These are phyloP conservation scores for Xenus cinereus DNA, from an alignment of 2,113 vertebrate genomes.

Conservation along the genomic window DNA sequence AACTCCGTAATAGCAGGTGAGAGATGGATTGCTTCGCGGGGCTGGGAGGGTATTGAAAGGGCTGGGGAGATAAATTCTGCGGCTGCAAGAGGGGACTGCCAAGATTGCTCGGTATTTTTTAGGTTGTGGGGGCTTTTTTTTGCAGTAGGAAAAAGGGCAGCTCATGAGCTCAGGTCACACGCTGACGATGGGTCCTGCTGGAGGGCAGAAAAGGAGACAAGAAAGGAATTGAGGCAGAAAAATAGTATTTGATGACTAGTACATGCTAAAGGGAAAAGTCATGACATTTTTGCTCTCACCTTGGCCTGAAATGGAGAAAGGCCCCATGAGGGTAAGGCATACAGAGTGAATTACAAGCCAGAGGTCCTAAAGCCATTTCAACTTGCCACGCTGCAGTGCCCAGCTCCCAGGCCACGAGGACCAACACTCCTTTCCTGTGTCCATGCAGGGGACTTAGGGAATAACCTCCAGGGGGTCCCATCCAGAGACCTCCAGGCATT, in stretches of 20 bases:
- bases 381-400: neutral
- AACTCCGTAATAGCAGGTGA: conserved; percentile 50
- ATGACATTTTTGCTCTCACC: neutral
- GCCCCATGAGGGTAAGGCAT: neutral
- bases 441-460: neutral
- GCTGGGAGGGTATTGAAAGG: neutral
- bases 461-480: neutral
- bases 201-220: neutral
- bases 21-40: neutral
- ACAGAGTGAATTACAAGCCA: neutral
- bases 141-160: neutral
- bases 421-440: neutral
- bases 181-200: neutral
- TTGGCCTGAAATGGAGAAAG: neutral
- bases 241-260: neutral
- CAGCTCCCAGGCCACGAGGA: neutral
- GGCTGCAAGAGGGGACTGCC: neutral
- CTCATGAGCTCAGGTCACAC: neutral
- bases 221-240: neutral
- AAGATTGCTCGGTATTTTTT: neutral
- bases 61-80: conserved; percentile 3
- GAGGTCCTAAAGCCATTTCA: neutral
- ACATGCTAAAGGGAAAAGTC: neutral
- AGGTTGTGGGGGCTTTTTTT: neutral
- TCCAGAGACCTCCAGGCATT: neutral